A percentile compares a stretch with the other conserved stretches of the same genome.
These are phyloP conservation scores for Hypolimnas misippus DNA, from an alignment of 2,888 invertebrate genomes.

Conservation along the genomic window DNA sequence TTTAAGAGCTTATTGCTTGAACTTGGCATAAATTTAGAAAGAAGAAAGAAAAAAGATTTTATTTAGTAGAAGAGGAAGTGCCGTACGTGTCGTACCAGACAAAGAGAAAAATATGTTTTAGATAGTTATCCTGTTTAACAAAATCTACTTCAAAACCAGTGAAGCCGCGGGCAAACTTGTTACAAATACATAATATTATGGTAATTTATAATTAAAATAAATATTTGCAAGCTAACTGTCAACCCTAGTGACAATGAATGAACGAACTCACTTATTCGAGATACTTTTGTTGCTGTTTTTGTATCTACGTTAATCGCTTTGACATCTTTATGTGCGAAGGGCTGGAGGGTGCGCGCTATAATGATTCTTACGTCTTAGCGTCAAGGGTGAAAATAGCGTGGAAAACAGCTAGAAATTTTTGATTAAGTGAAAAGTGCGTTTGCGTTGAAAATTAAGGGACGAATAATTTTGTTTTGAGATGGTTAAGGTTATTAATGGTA, in stretches of 20 bases:
- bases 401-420: constrained; percentile 22
- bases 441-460: constrained; percentile 35
- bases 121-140: too few species aligned
- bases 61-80: too few species aligned
- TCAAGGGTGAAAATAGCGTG: constrained; percentile 21
- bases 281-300: constrained; percentile 43
- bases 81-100: too few species aligned
- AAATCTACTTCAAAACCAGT: too few species aligned
- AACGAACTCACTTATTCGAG: constrained; percentile 41
- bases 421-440: constrained; percentile 43
- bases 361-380: constrained; percentile 1
- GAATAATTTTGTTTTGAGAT: constrained; percentile 31
- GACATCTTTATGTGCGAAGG: constrained; percentile 44
- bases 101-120: too few species aligned
- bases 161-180: too few species aligned
- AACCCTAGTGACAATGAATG: constrained; percentile 34
- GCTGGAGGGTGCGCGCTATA: constrained; percentile 22
- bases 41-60: too few species aligned
- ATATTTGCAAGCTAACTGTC: not conserved
- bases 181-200: not conserved
- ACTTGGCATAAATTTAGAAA: too few species aligned
- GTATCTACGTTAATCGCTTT: constrained; percentile 46
- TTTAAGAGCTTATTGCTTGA: too few species aligned
- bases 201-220: too few species aligned
- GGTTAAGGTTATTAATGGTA: not conserved